phyloP scores from a whole-genome alignment of 1,140 invertebrate genomes.

The Trachymyrmex septentrionalis region DNA sequence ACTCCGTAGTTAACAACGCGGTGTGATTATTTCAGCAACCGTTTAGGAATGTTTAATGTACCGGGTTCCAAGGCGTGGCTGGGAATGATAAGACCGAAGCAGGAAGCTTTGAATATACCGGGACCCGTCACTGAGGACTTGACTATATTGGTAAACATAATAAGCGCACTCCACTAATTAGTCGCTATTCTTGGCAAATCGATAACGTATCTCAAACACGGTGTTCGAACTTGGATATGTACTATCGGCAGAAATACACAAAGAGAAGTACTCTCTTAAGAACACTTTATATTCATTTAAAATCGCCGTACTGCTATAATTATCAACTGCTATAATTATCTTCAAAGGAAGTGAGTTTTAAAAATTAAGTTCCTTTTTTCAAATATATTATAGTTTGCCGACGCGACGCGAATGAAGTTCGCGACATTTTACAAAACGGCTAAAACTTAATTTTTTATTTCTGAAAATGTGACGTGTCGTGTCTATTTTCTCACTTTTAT shows the following conservation, averaged over 20 bases:
- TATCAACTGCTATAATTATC: not conserved
- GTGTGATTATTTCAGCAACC: conserved; percentile 76
- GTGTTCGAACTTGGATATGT: conserved; percentile 52
- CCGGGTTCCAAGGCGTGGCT: conserved; percentile 81
- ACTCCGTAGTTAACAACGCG: conserved; percentile 12
- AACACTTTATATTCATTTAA: not conserved
- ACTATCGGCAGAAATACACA: conserved; percentile 40
- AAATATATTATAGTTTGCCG: not conserved
- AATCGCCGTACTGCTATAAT: not conserved
- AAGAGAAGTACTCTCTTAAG: not conserved
- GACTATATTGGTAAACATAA: conserved; percentile 78
- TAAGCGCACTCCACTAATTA: conserved; percentile 68
- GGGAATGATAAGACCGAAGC: conserved; percentile 80
- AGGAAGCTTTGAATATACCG: conserved; percentile 79
- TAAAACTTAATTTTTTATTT: conserved; percentile 7
- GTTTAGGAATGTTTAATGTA: conserved; percentile 81
- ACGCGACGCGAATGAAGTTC: not conserved
- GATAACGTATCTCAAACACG: conserved; percentile 69
- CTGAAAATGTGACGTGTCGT: not conserved
- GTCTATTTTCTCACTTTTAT: conserved; percentile 12
- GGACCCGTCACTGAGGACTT: conserved; percentile 78
- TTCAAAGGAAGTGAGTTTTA: conserved; percentile 1
- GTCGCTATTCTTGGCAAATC: conserved; percentile 27
- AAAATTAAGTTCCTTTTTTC: not conserved
- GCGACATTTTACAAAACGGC: not conserved